Conservation (phyloP, 92 coral and sea anemone species). For the Chrysogorgia sp. region DNA sequence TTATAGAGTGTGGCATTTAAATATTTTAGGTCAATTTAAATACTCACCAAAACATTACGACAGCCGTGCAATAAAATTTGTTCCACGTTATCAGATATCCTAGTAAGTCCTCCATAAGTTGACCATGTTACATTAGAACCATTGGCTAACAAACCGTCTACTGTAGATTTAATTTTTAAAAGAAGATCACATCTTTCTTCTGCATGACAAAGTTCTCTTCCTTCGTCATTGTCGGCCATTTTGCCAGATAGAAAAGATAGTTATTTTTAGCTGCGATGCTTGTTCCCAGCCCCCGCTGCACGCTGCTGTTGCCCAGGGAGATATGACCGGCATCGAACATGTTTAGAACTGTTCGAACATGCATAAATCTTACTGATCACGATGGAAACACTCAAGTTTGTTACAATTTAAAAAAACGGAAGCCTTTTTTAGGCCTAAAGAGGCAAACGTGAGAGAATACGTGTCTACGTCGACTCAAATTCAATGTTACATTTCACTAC, state of each 20-base stretch:
- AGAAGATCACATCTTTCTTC: slow-evolving; percentile 76
- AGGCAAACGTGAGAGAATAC: no score
- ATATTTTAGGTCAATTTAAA: no score
- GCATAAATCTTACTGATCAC: not conserved
- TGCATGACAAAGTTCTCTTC: slow-evolving; percentile 54
- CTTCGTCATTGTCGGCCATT: slow-evolving; percentile 86
- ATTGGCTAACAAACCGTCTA: slow-evolving; percentile 68
- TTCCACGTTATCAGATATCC: slow-evolving; percentile 70
- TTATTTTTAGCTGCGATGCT: not conserved
- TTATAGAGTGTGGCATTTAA: no score
- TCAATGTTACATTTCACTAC: no score
- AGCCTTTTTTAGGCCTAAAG: no score
- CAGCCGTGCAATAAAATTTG: slow-evolving; percentile 79
- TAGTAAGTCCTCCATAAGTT: slow-evolving; percentile 68
- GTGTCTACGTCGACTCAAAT: no score
- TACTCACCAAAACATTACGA: slow-evolving; percentile 61
- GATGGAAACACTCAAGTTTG: not conserved
- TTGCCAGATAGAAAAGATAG: no score
- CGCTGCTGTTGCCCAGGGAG: not conserved
- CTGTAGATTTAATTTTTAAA: slow-evolving; percentile 70
- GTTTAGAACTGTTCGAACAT: not conserved
- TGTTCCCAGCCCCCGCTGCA: slow-evolving; percentile 21
- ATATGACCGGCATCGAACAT: not conserved
- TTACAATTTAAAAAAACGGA: not conserved
- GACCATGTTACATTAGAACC: slow-evolving; percentile 61